Evolutionary conservation across 2,888 invertebrate genomes (phyloP).

Genomic region (Automeris io): DNA sequence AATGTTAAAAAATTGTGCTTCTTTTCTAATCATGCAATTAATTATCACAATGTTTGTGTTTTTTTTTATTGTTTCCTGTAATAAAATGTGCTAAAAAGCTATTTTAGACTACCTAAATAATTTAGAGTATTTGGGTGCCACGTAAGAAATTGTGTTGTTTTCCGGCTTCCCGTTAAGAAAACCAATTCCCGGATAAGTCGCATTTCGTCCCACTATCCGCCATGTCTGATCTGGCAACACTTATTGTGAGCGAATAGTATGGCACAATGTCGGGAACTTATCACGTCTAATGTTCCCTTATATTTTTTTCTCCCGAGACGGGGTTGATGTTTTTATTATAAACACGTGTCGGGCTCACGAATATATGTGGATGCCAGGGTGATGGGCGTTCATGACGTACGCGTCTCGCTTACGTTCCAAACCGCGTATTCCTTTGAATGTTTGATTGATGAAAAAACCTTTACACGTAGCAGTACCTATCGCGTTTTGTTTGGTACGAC

Average conservation of each 20-base stretch:
- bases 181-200: no score
- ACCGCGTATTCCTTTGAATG: constrained; percentile 34
- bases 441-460: constrained; percentile 33
- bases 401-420: constrained; percentile 45
- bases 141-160: no score
- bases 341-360: constrained; percentile 56
- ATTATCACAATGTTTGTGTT: no score
- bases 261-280: constrained; percentile 54
- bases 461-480: constrained; percentile 4
- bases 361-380: constrained; percentile 58
- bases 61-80: no score
- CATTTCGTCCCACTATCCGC: no score
- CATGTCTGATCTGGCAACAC: no score
- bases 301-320: constrained; percentile 30
- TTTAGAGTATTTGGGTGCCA: no score
- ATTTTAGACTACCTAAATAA: no score
- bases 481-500: constrained; percentile 3
- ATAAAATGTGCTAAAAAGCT: no score
- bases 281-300: constrained; percentile 58
- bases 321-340: constrained; percentile 71
- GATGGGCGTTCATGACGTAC: constrained; percentile 44
- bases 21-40: no score
- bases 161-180: no score
- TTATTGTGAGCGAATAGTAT: constrained; percentile 47
- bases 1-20: no score